Conservation (phyloP, 2,797 vertebrate genomes). For the Pelochelys cantorii region DNA sequence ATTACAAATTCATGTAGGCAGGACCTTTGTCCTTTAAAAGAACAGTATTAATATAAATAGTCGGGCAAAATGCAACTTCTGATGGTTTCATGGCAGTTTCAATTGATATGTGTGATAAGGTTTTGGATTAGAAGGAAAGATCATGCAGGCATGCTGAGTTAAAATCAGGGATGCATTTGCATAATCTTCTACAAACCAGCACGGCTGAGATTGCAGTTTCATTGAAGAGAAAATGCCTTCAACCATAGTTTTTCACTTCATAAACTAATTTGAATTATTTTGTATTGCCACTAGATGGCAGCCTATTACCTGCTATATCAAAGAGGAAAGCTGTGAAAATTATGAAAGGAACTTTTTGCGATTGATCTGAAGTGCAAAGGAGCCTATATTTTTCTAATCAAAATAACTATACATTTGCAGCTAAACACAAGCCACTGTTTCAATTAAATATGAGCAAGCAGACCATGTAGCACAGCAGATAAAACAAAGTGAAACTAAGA, state of each 20-base stretch:
- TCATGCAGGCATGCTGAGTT: not conserved
- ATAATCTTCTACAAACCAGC: not conserved
- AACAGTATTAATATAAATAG: not conserved
- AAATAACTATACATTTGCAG: slow-evolving; percentile 44
- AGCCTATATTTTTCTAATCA: slow-evolving; percentile 41
- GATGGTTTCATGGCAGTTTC: not conserved
- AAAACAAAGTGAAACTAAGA: slow-evolving; percentile 46
- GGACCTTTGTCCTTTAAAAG: not conserved
- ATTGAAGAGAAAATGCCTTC: not conserved
- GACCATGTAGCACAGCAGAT: slow-evolving; percentile 51
- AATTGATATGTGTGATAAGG: not conserved
- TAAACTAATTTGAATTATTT: not conserved
- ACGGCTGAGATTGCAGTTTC: not conserved
- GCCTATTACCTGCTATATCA: slow-evolving; percentile 28
- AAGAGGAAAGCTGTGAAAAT: not conserved
- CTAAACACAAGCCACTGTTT: slow-evolving; percentile 53
- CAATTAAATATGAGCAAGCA: slow-evolving; percentile 57
- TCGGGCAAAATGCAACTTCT: not conserved
- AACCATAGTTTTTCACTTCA: not conserved
- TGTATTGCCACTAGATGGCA: slow-evolving; percentile 66
- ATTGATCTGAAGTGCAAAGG: not conserved
- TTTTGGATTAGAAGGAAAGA: not conserved
- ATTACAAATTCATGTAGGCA: not conserved
- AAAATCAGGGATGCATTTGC: not conserved
- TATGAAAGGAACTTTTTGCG: not conserved